Evolutionary conservation across 2,113 vertebrate species (phyloP), one percentile per base, ranked within the genome.

Genomic region (Sialia sialis): DNA sequence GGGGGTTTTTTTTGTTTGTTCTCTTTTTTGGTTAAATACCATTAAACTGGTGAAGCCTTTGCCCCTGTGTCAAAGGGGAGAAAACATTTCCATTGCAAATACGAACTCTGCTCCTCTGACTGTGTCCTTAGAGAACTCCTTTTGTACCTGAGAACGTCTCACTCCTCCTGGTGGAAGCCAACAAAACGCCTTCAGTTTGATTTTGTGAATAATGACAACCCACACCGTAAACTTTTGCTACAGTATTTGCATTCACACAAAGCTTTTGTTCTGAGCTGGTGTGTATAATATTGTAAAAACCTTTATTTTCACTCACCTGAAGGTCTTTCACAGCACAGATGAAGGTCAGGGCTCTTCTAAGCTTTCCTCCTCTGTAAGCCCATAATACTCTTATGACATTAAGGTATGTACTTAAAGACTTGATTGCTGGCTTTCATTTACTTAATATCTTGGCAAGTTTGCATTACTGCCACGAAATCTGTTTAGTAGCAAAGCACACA

Each of bases 391-490:
- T 95, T 85, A 94, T 44, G 74, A 93, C 93, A 91, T 95, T 94
- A 96, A 95, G 74, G 78, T 97, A 62, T 87, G 81, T 91, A 94
- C 89, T 97, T 95, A 94, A 94, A 88, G 89, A 95, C 78, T 96
- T 93, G 93, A 96, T 97, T 96, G 93, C 88, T 95, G 67, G 63
- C 81, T 97, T 96, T 93, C 89, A 94, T 96, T 94, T 95, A 87
- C 93, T 97, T 94, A 95, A 94, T 97, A 94, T 94, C 87, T 87
- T 94, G 87, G 89, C 78, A 83, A 95, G 91, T 92, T 93, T 87
- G 84, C 93, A 92, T 75, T 83, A 29, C 58, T 90, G 78, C 76
- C 87, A 85, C 17, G 30, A 94, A 95, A 96, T 85, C 84, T 96
- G 94, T 95, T 96, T 95, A 97, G 91, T 26, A 94, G 87, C 67